Evolutionary conservation across 1,140 invertebrate genomes (phyloP).

Genomic region (Tribolium castaneum): DNA sequence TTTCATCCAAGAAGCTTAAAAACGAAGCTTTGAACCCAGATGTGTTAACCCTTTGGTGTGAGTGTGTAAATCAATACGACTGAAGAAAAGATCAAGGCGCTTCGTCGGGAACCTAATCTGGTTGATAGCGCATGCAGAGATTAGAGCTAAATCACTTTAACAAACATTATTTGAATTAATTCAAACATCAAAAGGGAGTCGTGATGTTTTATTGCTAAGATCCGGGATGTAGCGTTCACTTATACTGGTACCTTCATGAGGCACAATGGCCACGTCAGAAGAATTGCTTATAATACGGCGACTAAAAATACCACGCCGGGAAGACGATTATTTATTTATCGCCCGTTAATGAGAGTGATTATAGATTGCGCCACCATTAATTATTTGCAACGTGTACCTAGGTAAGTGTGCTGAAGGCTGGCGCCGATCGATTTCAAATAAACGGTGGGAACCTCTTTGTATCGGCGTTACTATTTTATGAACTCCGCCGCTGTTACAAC

Average conservation of each 20-base stretch:
- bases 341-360: slow-evolving; percentile 23
- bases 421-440: neutral
- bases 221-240: slow-evolving; percentile 39
- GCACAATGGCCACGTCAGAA: slow-evolving; percentile 29
- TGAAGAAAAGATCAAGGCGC: slow-evolving; percentile 31
- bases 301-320: slow-evolving; percentile 15
- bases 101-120: slow-evolving; percentile 9
- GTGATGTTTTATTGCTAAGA: slow-evolving; percentile 40
- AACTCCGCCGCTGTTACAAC: neutral
- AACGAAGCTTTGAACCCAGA: neutral
- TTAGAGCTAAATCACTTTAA: slow-evolving; percentile 33
- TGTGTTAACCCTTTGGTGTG: slow-evolving; percentile 3
- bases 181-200: slow-evolving; percentile 39
- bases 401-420: slow-evolving; percentile 29
- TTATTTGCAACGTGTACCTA: slow-evolving; percentile 29
- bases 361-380: slow-evolving; percentile 17
- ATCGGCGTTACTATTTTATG: slow-evolving; percentile 19
- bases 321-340: slow-evolving; percentile 11
- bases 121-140: slow-evolving; percentile 28
- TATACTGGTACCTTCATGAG: slow-evolving; percentile 42
- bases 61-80: slow-evolving; percentile 17
- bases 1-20: neutral
- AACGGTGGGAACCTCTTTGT: slow-evolving; percentile 20
- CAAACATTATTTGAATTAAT: slow-evolving; percentile 42
- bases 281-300: slow-evolving; percentile 4